Evolutionary conservation across 2,797 vertebrate species (phyloP), one percentile per base, ranked within the genome.

Genomic region (Anisognathus igniventris): DNA sequence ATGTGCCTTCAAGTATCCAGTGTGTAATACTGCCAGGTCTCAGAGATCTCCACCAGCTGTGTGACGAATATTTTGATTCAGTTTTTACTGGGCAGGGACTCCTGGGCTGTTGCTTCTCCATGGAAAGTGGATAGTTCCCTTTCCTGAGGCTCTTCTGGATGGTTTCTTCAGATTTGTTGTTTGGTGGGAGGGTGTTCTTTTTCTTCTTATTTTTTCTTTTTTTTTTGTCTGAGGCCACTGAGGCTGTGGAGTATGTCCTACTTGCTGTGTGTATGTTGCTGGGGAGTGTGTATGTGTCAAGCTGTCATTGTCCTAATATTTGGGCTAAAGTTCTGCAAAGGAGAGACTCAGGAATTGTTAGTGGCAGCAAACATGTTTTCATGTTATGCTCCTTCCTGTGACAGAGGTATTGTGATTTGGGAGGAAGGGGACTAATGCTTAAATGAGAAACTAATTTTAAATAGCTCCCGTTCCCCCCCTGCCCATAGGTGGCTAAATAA

Each of bases 1-100:
- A 95, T 82, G 98, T 98, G 98, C 98, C 97, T 98, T 98, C 92
- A 51, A 91, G 78, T 95, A 96, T 93, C 94, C 81, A 65, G 51
- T 9, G 0, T 70, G 67, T 74, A 91, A 96, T 92, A 92, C 91
- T 92, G 94, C 92, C 93, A 93, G 86, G 73, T 95, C 96, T 96
- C 92, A 93, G 88, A 93, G 92, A 93, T 82, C 76, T 94, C 80
- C 27, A 79, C 92, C 91, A 92, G 86, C 86, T 85, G 48, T 84
- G 68, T 92, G 67, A 89, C 80, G 56, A 74, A 66, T 95, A 80
- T 93, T 93, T 90, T 58, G 60, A 73, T 90, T 92, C 13, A 9
- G 24, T 91, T 92, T 72, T 57, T 96, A 81, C 61, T 72, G 75
- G 79, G 74, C 57, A 85, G 92, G 82, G 82, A 92, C 88, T 93